These are phyloP conservation scores for Platalea minor DNA, from an alignment of 2,797 vertebrate genomes.

Conservation along the genomic window DNA sequence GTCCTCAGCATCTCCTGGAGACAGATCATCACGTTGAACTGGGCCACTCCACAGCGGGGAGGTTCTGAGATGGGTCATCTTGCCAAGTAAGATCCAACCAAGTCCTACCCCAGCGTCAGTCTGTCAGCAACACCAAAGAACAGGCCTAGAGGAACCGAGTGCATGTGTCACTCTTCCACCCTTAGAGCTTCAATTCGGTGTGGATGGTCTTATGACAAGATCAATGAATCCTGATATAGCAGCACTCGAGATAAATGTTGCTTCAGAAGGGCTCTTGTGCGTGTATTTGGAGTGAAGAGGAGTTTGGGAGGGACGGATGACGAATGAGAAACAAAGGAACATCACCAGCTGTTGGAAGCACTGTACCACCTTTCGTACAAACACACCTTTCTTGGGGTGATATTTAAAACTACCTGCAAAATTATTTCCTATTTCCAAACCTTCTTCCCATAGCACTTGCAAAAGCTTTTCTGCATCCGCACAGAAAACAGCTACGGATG, in stretches of 20 bases:
- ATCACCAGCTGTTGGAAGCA: neutral
- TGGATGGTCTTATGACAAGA: neutral
- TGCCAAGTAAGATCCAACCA: neutral
- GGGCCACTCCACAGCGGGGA: fast-evolving
- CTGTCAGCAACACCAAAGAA: neutral
- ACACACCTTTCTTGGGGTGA: neutral
- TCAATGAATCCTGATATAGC: conserved; percentile 23
- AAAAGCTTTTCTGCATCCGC: neutral
- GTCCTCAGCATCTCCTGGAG: neutral
- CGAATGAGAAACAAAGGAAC: neutral
- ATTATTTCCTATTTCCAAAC: neutral
- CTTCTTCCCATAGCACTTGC: neutral
- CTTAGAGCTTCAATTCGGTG: neutral
- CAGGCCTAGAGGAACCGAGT: neutral
- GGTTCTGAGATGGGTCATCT: neutral
- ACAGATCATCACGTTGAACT: fast-evolving
- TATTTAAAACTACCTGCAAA: neutral
- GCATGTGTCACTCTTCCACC: neutral
- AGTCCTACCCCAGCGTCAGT: neutral
- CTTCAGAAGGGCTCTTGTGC: conserved; percentile 8
- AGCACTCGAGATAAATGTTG: conserved; percentile 35
- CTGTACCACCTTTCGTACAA: neutral
- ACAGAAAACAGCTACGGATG: neutral
- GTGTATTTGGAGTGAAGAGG: neutral
- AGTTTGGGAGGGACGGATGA: neutral